Evolutionary conservation across 2,797 vertebrate genomes (phyloP).

Genomic region (Spinus olivaceus): DNA sequence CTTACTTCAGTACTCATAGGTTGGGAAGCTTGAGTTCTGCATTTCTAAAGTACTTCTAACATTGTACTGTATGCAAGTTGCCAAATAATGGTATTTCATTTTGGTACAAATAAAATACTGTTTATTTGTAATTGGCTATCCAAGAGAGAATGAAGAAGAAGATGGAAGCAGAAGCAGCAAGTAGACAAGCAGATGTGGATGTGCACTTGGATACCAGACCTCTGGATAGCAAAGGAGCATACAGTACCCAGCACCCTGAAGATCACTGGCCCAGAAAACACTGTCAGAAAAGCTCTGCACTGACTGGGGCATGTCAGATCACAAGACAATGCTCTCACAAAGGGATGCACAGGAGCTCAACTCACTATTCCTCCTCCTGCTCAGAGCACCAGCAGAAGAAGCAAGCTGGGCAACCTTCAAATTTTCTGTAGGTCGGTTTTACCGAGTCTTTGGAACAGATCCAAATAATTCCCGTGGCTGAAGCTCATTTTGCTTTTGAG

Average conservation of each 20-base stretch:
- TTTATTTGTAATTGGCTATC: conserved; percentile 69
- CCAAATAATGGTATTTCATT: conserved; percentile 64
- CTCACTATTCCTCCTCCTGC: conserved; percentile 23
- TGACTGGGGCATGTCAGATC: neutral
- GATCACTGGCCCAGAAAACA: conserved; percentile 32
- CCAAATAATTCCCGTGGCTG: conserved; percentile 13
- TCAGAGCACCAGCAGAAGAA: conserved; percentile 57
- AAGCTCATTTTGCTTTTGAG: conserved; percentile 54
- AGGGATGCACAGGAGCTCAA: conserved; percentile 44
- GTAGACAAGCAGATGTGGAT: conserved; percentile 69
- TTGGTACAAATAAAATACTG: conserved; percentile 55
- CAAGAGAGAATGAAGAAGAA: conserved; percentile 74
- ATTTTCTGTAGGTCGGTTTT: neutral
- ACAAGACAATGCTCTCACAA: conserved; percentile 45
- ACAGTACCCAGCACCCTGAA: conserved; percentile 55
- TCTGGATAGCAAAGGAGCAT: conserved; percentile 74
- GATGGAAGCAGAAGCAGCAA: conserved; percentile 73
- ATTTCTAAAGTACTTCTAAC: conserved; percentile 18
- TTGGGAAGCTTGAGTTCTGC: neutral
- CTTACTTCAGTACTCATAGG: conserved; percentile 42
- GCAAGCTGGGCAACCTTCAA: neutral
- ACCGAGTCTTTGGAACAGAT: neutral
- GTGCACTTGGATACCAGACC: conserved; percentile 66
- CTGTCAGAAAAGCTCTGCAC: conserved; percentile 36
- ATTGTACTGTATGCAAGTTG: conserved; percentile 69